These are phyloP conservation scores for Heliornis fulica DNA, from an alignment of 2,113 vertebrate genomes.

Conservation along the genomic window DNA sequence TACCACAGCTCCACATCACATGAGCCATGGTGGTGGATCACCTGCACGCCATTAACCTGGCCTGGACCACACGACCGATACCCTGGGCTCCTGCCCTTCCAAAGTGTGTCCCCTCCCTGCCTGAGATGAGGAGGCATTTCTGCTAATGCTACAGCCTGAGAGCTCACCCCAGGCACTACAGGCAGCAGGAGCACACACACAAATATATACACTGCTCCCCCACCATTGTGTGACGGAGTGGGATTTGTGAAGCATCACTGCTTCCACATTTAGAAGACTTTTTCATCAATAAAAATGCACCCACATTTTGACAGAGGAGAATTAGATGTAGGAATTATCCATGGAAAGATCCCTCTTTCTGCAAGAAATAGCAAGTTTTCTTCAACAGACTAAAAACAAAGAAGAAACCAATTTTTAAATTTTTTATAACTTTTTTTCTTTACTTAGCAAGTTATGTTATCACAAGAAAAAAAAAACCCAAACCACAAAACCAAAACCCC, in stretches of 20 bases:
- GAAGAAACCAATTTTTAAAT: background rate
- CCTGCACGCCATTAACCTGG: background rate
- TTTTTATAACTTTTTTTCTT: background rate
- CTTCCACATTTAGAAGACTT: background rate
- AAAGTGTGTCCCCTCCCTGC: background rate
- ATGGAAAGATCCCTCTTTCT: background rate
- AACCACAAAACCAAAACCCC: too few species aligned
- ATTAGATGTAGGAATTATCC: background rate
- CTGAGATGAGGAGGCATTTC: background rate
- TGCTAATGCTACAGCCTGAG: background rate
- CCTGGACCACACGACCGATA: fast-evolving
- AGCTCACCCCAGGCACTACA: background rate
- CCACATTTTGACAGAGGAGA: background rate
- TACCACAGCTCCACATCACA: background rate
- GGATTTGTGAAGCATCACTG: background rate
- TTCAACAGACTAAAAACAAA: background rate
- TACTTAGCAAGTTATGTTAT: background rate
- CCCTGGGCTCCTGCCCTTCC: background rate
- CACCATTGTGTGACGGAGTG: background rate
- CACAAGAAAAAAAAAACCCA: background rate
- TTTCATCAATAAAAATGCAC: background rate
- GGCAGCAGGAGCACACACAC: background rate
- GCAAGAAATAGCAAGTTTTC: background rate
- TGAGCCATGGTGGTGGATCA: fast-evolving
- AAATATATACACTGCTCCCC: background rate